Evolutionary conservation across 2,797 vertebrate species (phyloP).

Genomic region (Sebastes minor): DNA sequence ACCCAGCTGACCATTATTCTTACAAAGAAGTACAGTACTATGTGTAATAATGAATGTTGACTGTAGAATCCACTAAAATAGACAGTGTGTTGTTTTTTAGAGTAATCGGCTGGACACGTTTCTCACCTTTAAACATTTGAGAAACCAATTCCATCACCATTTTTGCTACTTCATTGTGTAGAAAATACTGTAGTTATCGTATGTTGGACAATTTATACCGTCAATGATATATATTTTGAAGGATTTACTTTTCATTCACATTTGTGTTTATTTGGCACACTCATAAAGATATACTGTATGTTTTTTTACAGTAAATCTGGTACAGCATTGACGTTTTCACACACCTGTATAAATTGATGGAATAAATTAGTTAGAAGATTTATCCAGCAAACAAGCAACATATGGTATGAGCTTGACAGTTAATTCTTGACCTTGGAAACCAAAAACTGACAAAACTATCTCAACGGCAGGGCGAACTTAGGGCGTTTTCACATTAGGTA

Average conservation of each 20-base stretch:
- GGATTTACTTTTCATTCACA: not conserved
- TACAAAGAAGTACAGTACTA: not conserved
- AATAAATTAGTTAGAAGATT: not conserved
- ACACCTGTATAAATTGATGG: not conserved
- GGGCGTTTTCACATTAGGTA: too few relatives aligned
- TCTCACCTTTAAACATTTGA: not conserved
- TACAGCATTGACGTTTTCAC: not conserved
- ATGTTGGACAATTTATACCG: too few relatives aligned
- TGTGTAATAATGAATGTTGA: not conserved
- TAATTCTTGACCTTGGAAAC: not conserved
- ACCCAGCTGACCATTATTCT: not conserved
- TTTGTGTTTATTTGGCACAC: not conserved
- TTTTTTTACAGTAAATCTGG: not conserved
- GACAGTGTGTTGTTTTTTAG: not conserved
- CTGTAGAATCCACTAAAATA: not conserved
- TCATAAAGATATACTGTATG: too few relatives aligned
- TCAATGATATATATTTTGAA: not conserved
- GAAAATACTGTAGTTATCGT: too few relatives aligned
- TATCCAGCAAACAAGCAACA: not conserved
- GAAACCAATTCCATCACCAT: not conserved
- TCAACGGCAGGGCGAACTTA: not conserved
- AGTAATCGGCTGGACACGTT: not conserved
- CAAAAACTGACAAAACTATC: not conserved
- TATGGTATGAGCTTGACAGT: not conserved
- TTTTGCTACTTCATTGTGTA: too few relatives aligned